Conservation (phyloP, 2,888 invertebrate genomes). For the Oegoconia quadripuncta region DNA sequence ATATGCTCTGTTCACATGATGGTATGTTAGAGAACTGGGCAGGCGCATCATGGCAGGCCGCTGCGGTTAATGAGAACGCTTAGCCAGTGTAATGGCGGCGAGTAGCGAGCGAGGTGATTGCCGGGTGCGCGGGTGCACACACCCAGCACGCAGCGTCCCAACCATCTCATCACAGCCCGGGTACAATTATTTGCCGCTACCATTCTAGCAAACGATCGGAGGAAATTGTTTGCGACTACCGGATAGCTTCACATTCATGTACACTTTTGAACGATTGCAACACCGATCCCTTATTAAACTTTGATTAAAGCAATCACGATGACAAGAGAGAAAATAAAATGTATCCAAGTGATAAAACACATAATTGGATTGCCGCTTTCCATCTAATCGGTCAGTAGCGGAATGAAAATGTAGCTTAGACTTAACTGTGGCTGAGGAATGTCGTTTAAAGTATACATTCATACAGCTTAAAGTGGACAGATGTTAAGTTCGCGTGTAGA, state of each 20-base stretch:
- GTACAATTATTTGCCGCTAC: slow-evolving; percentile 44
- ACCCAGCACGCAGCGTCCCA: slow-evolving; percentile 42
- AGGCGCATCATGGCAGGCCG: slow-evolving; percentile 41
- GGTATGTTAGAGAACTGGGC: slow-evolving; percentile 28
- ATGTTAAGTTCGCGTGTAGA: slow-evolving; percentile 48
- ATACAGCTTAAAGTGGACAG: slow-evolving; percentile 46
- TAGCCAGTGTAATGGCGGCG: slow-evolving; percentile 51
- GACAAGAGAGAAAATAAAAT: slow-evolving; percentile 14
- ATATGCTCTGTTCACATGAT: slow-evolving; percentile 29
- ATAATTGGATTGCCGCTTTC: slow-evolving; percentile 28
- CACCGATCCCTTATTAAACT: slow-evolving; percentile 9
- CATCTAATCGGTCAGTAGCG: slow-evolving; percentile 25
- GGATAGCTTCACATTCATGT: slow-evolving; percentile 22
- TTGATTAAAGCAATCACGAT: slow-evolving; percentile 12
- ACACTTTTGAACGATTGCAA: slow-evolving; percentile 8
- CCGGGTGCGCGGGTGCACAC: slow-evolving; percentile 37
- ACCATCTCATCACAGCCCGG: slow-evolving; percentile 40
- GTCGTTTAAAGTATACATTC: slow-evolving; percentile 37
- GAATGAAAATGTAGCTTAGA: slow-evolving; percentile 35
- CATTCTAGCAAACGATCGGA: slow-evolving; percentile 34
- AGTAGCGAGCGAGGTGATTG: slow-evolving; percentile 44
- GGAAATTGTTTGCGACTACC: slow-evolving; percentile 32
- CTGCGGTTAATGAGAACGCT: slow-evolving; percentile 57
- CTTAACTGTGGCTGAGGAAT: slow-evolving; percentile 30
- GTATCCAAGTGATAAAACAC: slow-evolving; percentile 25